phyloP scores from a whole-genome alignment of 2,797 vertebrate species.

The Lutjanus campechanus region DNA sequence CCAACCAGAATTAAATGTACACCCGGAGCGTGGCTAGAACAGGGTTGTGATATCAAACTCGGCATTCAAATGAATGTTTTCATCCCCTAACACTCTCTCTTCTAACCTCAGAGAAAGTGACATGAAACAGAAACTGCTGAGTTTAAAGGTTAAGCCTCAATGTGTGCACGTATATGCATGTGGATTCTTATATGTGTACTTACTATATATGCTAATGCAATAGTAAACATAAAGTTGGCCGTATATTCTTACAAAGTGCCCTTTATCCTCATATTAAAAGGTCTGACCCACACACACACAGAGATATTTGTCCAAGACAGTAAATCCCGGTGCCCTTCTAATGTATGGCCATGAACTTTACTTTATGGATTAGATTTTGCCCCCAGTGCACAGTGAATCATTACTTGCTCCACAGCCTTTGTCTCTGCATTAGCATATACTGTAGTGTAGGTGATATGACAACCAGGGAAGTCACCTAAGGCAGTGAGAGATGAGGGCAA shows the following conservation, averaged over 20 bases:
- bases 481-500: slow-evolving; percentile 50
- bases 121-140: slow-evolving; percentile 17
- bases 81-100: background rate
- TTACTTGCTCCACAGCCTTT: background rate
- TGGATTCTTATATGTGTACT: slow-evolving; percentile 1
- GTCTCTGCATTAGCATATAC: slow-evolving; percentile 43
- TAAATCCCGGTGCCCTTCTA: slow-evolving; percentile 30
- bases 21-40: background rate
- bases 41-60: slow-evolving; percentile 21
- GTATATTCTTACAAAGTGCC: slow-evolving; percentile 29
- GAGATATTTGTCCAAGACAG: slow-evolving; percentile 16
- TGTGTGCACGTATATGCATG: background rate
- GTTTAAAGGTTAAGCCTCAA: slow-evolving; percentile 29
- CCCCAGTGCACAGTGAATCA: slow-evolving; percentile 15
- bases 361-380: slow-evolving; percentile 59
- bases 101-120: background rate
- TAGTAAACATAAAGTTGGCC: slow-evolving; percentile 15
- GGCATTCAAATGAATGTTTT: slow-evolving; percentile 21
- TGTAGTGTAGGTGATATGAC: slow-evolving; percentile 22
- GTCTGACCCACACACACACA: slow-evolving; percentile 18
- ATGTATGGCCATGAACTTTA: slow-evolving; percentile 64
- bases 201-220: slow-evolving; percentile 22
- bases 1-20: slow-evolving; percentile 12
- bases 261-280: slow-evolving; percentile 43
- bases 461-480: slow-evolving; percentile 37